Evolutionary conservation across 1,140 invertebrate genomes (phyloP).

Genomic region (Drosophila grimshawi): DNA sequence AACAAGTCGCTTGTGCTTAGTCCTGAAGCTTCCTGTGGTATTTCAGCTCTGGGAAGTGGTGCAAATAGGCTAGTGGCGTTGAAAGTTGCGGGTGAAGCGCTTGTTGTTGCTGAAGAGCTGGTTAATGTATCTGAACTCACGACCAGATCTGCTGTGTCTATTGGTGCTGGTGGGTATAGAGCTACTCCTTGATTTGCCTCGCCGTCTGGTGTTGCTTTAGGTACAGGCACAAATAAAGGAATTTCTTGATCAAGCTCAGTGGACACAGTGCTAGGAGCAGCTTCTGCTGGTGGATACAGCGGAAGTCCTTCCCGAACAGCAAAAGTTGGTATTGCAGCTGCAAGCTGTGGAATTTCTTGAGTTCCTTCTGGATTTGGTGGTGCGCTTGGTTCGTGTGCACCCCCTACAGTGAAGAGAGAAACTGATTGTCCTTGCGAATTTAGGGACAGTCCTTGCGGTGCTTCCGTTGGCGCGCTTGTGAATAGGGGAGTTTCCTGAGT

Average conservation of each 20-base stretch:
- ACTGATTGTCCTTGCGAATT: not conserved
- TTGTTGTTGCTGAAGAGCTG: not conserved
- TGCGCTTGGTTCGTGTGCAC: not conserved
- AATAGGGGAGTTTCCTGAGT: slow-evolving; percentile 28
- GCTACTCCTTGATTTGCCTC: slow-evolving; percentile 14
- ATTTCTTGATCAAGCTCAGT: not conserved
- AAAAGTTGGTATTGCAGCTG: not conserved
- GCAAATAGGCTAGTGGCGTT: slow-evolving; percentile 29
- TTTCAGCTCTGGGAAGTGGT: slow-evolving; percentile 9
- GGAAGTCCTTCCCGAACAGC: not conserved
- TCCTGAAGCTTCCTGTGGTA: not conserved
- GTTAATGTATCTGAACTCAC: not conserved
- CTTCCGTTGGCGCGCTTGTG: slow-evolving; percentile 1
- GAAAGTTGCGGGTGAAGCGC: not conserved
- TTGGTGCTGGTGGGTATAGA: slow-evolving; percentile 38
- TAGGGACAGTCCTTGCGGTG: not conserved
- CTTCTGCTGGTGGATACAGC: slow-evolving; percentile 18
- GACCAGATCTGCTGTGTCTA: not conserved
- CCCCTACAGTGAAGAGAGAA: slow-evolving; percentile 1
- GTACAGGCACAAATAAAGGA: slow-evolving; percentile 61
- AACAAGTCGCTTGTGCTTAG: slow-evolving; percentile 13
- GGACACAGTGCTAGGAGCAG: not conserved
- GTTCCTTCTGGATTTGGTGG: not conserved
- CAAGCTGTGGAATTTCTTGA: not conserved
- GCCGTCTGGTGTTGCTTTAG: slow-evolving; percentile 38